Percentiles rank a stretch among this genome's conserved stretches.
Conservation (phyloP, 1,140 invertebrate genomes). For the Hestina assimilis region DNA sequence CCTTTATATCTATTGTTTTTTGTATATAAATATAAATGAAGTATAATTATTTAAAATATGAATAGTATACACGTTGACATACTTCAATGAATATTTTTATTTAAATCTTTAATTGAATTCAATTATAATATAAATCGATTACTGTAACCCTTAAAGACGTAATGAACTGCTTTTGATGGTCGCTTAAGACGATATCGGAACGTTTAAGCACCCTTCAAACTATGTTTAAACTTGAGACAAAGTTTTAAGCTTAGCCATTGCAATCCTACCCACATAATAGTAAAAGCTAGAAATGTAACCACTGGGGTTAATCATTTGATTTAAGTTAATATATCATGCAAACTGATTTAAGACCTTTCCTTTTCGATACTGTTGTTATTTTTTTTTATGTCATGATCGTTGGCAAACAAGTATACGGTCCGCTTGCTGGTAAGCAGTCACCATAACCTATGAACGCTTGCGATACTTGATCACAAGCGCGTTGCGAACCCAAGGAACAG, state of each 20-base stretch:
- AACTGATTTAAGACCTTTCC: neutral
- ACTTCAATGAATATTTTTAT: neutral
- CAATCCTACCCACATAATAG: constrained; percentile 32
- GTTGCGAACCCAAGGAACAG: too few species aligned
- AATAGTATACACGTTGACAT: too few species aligned
- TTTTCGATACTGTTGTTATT: too few species aligned
- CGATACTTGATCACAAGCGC: too few species aligned
- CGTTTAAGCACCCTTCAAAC: constrained; percentile 32
- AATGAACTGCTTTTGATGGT: constrained; percentile 24
- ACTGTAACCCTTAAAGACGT: neutral
- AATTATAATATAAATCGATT: neutral
- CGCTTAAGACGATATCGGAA: constrained; percentile 24
- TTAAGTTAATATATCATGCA: constrained; percentile 17
- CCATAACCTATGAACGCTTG: too few species aligned
- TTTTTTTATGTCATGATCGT: too few species aligned
- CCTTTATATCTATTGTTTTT: too few species aligned
- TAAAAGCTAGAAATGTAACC: constrained; percentile 32
- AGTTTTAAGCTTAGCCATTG: constrained; percentile 29
- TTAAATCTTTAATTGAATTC: neutral
- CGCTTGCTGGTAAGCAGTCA: too few species aligned
- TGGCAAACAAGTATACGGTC: too few species aligned
- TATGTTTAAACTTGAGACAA: constrained; percentile 28
- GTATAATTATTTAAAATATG: too few species aligned
- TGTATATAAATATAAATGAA: too few species aligned
- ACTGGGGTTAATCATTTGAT: constrained; percentile 22